Percentiles rank a stretch among this genome's conserved stretches.
phyloP scores from a whole-genome alignment of 2,113 vertebrate genomes.

The Saguinus midas region DNA sequence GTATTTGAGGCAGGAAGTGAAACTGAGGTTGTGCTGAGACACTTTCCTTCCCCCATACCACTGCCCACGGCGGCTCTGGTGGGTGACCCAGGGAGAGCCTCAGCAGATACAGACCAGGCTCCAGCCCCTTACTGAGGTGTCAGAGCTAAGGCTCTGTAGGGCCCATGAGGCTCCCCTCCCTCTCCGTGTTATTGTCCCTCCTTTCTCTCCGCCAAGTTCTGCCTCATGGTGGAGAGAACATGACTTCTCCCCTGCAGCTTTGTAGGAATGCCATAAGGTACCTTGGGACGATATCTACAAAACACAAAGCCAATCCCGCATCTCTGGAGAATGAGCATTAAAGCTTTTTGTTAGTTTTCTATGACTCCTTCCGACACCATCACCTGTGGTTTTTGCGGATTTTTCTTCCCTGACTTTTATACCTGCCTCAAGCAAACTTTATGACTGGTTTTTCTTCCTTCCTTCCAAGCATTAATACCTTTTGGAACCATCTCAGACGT shows the following conservation, averaged over 20 bases:
- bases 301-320: neutral
- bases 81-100: neutral
- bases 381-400: neutral
- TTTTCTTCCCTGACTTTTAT: neutral
- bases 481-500: neutral
- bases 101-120: neutral
- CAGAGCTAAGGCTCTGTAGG: neutral
- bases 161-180: neutral
- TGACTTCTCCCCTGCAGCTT: neutral
- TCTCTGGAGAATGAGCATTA: neutral
- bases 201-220: neutral
- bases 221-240: neutral
- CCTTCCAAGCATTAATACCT: neutral
- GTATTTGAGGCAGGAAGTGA: slow-evolving; percentile 85
- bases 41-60: slow-evolving; percentile 60
- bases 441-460: neutral
- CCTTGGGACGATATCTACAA: neutral
- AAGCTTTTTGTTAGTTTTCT: neutral
- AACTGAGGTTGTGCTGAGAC: slow-evolving; percentile 77
- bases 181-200: fast-evolving
- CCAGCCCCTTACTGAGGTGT: neutral
- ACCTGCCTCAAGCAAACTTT: neutral
- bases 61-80: neutral
- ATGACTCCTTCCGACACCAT: neutral
- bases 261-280: neutral